Conservation (phyloP, 2,113 vertebrate species). For the Uria lomvia region DNA sequence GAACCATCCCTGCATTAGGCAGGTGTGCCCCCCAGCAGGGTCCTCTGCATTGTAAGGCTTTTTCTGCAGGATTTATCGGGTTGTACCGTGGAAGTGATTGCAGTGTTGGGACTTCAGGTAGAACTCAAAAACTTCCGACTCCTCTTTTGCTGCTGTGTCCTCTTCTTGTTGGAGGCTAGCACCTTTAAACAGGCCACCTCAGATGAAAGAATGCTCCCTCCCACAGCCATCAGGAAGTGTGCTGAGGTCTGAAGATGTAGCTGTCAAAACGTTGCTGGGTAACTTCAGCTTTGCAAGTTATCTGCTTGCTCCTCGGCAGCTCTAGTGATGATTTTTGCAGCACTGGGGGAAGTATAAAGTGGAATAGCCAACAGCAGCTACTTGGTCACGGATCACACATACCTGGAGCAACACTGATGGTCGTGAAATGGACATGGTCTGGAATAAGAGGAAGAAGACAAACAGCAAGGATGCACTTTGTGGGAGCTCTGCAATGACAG, state of each 20-base stretch:
- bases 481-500: background rate
- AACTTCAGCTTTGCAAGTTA: background rate
- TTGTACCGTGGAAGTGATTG: background rate
- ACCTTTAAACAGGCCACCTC: background rate
- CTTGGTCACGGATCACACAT: background rate
- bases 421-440: background rate
- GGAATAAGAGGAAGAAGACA: background rate
- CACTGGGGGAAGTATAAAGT: background rate
- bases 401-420: background rate
- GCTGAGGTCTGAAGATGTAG: background rate
- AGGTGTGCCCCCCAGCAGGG: too few species aligned
- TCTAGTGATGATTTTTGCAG: background rate
- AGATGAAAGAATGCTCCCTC: background rate
- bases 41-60: background rate
- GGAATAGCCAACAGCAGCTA: background rate
- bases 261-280: background rate
- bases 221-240: background rate
- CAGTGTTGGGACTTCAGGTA: background rate
- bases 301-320: background rate
- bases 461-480: background rate
- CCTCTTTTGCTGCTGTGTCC: background rate
- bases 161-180: background rate
- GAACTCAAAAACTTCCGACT: background rate
- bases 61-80: background rate
- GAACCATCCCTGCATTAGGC: background rate